phyloP scores from a whole-genome alignment of 2,888 invertebrate species.

The Mycalesis mineus region DNA sequence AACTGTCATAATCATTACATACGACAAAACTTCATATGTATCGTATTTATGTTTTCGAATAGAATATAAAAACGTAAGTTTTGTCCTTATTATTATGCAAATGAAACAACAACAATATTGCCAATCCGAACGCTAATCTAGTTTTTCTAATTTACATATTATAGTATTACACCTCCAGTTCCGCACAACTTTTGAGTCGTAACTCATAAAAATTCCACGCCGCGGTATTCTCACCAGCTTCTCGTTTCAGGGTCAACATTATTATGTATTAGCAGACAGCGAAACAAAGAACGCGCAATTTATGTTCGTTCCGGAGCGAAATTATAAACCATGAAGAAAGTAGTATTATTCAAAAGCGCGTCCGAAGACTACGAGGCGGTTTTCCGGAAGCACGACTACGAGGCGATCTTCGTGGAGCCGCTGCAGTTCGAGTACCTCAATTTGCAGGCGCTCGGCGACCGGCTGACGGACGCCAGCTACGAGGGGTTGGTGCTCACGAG shows the following conservation, averaged over 20 bases:
- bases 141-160: not conserved
- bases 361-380: conserved; percentile 62
- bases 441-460: conserved; percentile 40
- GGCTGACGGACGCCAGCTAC: conserved; percentile 44
- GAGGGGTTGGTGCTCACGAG: conserved; percentile 60
- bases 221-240: conserved; percentile 33
- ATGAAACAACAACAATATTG: not conserved
- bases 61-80: not conserved
- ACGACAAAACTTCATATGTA: too few relatives aligned
- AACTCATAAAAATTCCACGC: conserved; percentile 33
- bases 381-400: conserved; percentile 50
- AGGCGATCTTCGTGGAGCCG: conserved; percentile 62
- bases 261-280: conserved; percentile 32
- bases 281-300: conserved; percentile 29
- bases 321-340: conserved; percentile 54
- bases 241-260: conserved; percentile 50
- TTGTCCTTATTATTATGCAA: not conserved
- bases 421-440: conserved; percentile 54
- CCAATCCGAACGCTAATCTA: not conserved
- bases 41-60: not conserved
- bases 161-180: not conserved
- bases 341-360: conserved; percentile 60
- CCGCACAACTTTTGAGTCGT: conserved; percentile 5
- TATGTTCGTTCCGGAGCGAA: conserved; percentile 17
- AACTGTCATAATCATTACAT: too few relatives aligned